Conservation (phyloP, 2,113 vertebrate species). For the Elanoides forficatus region DNA sequence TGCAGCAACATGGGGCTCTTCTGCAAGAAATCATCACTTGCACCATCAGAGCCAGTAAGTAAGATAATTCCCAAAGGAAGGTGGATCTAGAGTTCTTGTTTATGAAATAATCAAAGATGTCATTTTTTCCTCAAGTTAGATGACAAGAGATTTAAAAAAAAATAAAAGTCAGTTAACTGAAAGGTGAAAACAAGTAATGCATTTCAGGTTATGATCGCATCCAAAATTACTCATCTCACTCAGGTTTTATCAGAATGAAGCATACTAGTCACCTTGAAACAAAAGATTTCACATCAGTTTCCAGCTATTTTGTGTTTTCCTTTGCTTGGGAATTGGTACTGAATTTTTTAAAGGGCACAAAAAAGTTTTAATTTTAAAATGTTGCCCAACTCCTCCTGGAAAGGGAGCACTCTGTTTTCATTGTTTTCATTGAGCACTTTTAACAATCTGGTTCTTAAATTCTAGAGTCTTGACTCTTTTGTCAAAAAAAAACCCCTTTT, state of each 20-base stretch:
- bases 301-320: not conserved
- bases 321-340: not conserved
- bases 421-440: not conserved
- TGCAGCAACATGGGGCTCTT: not conserved
- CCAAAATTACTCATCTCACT: not conserved
- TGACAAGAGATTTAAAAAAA: not conserved
- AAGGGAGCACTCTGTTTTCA: not conserved
- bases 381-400: not conserved
- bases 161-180: not conserved
- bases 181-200: not conserved
- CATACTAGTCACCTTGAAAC: not conserved
- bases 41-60: not conserved
- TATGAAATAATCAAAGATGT: not conserved
- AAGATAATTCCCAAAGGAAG: not conserved
- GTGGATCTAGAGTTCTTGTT: not conserved
- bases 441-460: not conserved
- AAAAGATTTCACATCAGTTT: not conserved
- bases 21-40: not conserved
- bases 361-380: not conserved
- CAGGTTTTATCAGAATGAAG: not conserved
- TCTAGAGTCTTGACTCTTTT: not conserved
- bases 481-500: not conserved
- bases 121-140: not conserved
- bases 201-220: not conserved
- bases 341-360: not conserved